Evolutionary conservation across 2,113 vertebrate species (phyloP).

Genomic region (Cheilinus undulatus): DNA sequence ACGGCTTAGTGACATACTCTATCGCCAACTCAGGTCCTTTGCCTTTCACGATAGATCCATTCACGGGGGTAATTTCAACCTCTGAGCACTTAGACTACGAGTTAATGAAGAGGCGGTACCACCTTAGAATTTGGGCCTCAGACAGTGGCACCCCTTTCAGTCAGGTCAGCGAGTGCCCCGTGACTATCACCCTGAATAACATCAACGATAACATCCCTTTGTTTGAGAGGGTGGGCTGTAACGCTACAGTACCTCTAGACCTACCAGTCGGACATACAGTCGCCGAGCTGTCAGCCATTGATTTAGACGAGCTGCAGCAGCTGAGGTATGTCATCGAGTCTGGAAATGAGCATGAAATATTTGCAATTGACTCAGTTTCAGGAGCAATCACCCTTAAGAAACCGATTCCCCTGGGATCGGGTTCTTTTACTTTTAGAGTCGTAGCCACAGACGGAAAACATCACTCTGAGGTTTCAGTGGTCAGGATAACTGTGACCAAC

Average conservation of each 20-base stretch:
- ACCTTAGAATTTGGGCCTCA: conserved; percentile 91
- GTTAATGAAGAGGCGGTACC: conserved; percentile 91
- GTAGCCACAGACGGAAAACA: conserved; percentile 91
- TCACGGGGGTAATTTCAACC: conserved; percentile 90
- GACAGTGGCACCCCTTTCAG: conserved; percentile 94
- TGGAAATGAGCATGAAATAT: conserved; percentile 90
- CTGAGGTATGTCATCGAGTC: conserved; percentile 89
- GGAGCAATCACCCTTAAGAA: conserved; percentile 87
- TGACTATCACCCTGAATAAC: conserved; percentile 92
- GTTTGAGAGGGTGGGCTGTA: conserved; percentile 94
- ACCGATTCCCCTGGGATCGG: conserved; percentile 76
- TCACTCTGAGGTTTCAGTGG: conserved; percentile 84
- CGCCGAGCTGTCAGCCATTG: conserved; percentile 89
- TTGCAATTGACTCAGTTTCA: conserved; percentile 87
- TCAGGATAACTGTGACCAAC: conserved; percentile 88
- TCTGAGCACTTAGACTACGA: conserved; percentile 93
- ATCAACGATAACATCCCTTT: conserved; percentile 93
- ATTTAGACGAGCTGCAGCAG: conserved; percentile 93
- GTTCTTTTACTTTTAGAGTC: conserved; percentile 86
- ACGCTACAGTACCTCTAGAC: conserved; percentile 85
- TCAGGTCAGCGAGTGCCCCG: conserved; percentile 88
- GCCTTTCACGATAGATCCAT: conserved; percentile 92
- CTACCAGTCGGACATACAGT: conserved; percentile 83
- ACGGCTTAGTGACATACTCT: conserved; percentile 89
- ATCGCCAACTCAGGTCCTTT: conserved; percentile 83